Evolutionary conservation across 2,888 invertebrate genomes (phyloP), one percentile per base, ranked within the genome.

Genomic region (Cylindroiulus punctatus): DNA sequence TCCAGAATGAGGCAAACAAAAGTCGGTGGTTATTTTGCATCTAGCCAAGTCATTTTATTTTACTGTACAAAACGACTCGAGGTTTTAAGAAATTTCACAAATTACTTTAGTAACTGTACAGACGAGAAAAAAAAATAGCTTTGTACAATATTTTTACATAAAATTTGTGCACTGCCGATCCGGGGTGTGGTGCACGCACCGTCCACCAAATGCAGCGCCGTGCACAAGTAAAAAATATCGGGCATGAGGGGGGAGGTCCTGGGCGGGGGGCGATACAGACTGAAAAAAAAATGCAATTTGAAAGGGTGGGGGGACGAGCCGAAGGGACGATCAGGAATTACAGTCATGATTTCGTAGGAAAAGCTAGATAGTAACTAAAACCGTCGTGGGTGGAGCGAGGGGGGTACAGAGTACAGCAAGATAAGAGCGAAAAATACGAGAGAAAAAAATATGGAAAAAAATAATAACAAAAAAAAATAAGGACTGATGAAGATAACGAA

Each of bases 41-140:
- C 84, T 86, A 84, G 65, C 83, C 40, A 87, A 87, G 85, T 84
- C 86, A 86, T 87, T 87, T 86, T 87, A 87, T 85, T 87, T 87
- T 87, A 87, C 88, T 88, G 86, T 88, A 88, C 88, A 88, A 88
- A 88, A 88, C 86, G 87, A 88, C 85, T 86, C 65, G 65, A 65
- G 26, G 83, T 87, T 87, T 87, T 85, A 85, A 57, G 85, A 85
- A 85, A 85, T 85, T 65, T 57, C 57, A 65, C 65, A 85, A 85
- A 65, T 65, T 84, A 84, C 52, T 40, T 85, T n/a, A 65, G 76
- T 85, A 65, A 85, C 85, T 85, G 85, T 85, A 85, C 85, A 85
- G 85, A 65, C 65, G 36, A 47, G 47, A 84, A 44, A 84, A 84
- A 57, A 44, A 84, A 84, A 65, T 65, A 85, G 85, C 85, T 85